A percentile compares a stretch with the other conserved stretches of the same genome.
These are phyloP conservation scores for Crematogaster levior DNA, from an alignment of 2,888 invertebrate genomes.

Conservation along the genomic window DNA sequence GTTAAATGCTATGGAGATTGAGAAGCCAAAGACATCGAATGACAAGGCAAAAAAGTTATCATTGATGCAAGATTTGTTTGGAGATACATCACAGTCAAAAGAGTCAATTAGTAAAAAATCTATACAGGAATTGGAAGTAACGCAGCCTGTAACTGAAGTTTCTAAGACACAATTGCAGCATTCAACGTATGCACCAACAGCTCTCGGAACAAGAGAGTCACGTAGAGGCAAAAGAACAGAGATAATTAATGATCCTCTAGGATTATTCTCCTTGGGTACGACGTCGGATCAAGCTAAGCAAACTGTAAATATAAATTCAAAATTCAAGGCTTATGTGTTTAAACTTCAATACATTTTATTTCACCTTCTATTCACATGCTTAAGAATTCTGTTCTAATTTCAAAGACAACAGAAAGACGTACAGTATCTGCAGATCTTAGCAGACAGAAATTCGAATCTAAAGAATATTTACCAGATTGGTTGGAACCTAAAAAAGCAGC, in stretches of 20 bases:
- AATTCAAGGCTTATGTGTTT: neutral
- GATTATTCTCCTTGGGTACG: conserved; percentile 71
- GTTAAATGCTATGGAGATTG: conserved; percentile 51
- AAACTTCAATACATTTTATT: neutral
- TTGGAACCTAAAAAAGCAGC: conserved; percentile 75
- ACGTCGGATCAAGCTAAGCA: conserved; percentile 51
- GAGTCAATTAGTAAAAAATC: conserved; percentile 52
- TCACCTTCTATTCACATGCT: neutral
- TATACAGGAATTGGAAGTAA: conserved; percentile 55
- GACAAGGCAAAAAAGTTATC: conserved; percentile 74
- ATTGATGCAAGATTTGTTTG: conserved; percentile 80
- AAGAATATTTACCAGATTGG: conserved; percentile 82
- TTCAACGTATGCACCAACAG: conserved; percentile 66
- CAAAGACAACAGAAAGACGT: conserved; percentile 49
- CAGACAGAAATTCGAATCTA: conserved; percentile 22
- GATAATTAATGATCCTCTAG: conserved; percentile 79
- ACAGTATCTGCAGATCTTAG: conserved; percentile 18
- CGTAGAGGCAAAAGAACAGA: conserved; percentile 76
- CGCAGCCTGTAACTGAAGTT: conserved; percentile 56
- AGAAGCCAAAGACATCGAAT: conserved; percentile 58
- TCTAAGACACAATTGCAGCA: conserved; percentile 58
- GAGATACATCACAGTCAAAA: conserved; percentile 61
- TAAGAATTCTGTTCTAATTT: conserved; percentile 42
- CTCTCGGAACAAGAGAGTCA: conserved; percentile 72
- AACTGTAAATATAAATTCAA: conserved; percentile 56